A percentile compares a stretch with the other conserved stretches of the same genome.
Evolutionary conservation across 30 jellyfish, hydroid and myxozoan species (phyloP).

Genomic region (Aurelia sp.): DNA sequence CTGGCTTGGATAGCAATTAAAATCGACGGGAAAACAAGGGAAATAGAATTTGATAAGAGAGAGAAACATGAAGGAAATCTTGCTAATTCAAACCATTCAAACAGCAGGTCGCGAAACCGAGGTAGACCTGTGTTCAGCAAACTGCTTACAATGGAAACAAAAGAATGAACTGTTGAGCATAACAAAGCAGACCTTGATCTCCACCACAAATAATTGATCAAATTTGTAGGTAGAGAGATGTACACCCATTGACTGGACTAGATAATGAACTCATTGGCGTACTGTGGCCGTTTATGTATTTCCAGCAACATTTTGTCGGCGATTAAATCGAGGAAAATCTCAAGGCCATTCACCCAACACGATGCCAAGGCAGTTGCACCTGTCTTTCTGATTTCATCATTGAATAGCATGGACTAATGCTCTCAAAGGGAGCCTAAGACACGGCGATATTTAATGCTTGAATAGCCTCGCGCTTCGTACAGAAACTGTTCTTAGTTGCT

Average conservation of each 20-base stretch:
- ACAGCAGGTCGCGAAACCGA: conserved; percentile 65
- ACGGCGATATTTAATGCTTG: conserved; percentile 68
- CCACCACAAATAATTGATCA: conserved; percentile 73
- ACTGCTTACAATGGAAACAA: conserved; percentile 68
- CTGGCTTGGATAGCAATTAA: conserved; percentile 3
- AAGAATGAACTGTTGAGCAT: conserved; percentile 55
- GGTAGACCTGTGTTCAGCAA: conserved; percentile 34
- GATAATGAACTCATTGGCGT: conserved; percentile 2
- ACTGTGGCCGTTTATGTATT: neutral
- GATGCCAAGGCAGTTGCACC: conserved; percentile 44
- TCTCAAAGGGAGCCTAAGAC: conserved; percentile 80
- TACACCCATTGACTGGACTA: conserved; percentile 65
- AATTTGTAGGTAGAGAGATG: conserved; percentile 47
- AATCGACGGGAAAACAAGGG: too few species aligned
- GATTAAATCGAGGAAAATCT: conserved; percentile 2
- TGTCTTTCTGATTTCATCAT: conserved; percentile 33
- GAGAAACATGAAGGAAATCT: too few species aligned
- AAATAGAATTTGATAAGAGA: too few species aligned
- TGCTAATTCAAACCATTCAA: neutral
- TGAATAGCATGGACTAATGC: conserved; percentile 59
- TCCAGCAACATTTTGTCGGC: neutral
- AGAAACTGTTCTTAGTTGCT: conserved; percentile 81
- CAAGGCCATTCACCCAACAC: conserved; percentile 24
- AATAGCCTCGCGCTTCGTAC: conserved; percentile 63
- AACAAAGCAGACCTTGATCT: conserved; percentile 67